phyloP scores from a whole-genome alignment of 2,113 vertebrate genomes.

The Paracanthobrama guichenoti region DNA sequence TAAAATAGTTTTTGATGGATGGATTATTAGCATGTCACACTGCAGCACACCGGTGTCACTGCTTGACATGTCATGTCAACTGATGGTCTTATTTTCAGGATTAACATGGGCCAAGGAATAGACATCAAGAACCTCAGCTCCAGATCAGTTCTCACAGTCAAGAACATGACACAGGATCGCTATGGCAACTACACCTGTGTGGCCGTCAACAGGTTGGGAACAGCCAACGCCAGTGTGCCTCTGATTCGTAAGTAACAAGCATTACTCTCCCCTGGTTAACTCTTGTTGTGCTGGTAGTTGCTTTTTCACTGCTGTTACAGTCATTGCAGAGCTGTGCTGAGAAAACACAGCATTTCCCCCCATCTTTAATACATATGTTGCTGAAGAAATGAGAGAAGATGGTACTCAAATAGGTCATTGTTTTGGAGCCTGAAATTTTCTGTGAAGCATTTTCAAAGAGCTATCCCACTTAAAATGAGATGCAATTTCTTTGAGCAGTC shows the following conservation, averaged over 20 bases:
- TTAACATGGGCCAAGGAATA: constrained; percentile 93
- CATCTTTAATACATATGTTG: background rate
- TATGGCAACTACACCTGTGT: constrained; percentile 99
- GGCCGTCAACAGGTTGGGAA: constrained; percentile 93
- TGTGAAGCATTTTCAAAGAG: background rate
- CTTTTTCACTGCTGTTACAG: constrained; percentile 36
- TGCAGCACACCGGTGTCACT: background rate
- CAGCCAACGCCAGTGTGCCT: constrained; percentile 92
- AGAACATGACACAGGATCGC: constrained; percentile 97
- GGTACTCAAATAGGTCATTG: constrained; percentile 12
- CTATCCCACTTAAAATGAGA: background rate
- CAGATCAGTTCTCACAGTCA: constrained; percentile 95
- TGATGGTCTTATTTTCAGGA: constrained; percentile 74
- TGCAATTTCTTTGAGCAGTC: constrained; percentile 16
- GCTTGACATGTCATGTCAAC: constrained; percentile 8
- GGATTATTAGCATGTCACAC: background rate
- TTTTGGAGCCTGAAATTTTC: constrained; percentile 4
- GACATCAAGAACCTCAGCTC: constrained; percentile 94
- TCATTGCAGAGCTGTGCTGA: background rate
- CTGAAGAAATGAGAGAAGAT: constrained; percentile 10
- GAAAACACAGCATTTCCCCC: background rate
- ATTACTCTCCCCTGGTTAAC: constrained; percentile 55
- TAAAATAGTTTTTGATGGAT: background rate
- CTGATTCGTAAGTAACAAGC: constrained; percentile 92
- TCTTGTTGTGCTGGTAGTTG: constrained; percentile 50